Evolutionary conservation across 2,797 vertebrate species (phyloP), one percentile per base, ranked within the genome.

Genomic region (Antennarius maculatus): DNA sequence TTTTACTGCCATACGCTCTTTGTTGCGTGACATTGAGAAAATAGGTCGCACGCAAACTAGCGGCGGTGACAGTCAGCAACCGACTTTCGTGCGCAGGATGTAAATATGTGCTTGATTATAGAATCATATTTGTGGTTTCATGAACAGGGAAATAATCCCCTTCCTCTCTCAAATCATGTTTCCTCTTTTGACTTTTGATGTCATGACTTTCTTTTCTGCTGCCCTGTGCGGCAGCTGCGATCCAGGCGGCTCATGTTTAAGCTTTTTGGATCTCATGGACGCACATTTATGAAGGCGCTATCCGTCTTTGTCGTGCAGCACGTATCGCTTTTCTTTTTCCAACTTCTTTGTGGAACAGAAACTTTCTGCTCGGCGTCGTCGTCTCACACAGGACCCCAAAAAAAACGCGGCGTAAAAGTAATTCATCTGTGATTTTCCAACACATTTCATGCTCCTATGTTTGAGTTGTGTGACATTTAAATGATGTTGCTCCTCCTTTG

Each of bases 251-350:
- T 11, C 43, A 52, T 75, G 71, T 74, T 82, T 71, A 64, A 55
- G 78, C 58, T 17, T 49, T 69, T 67, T 64, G 41, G 66, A 59
- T 76, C 76, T 53, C 28, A 43, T 62, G 61, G 68, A 76, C 39
- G 49, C 28, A 51, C 61, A 31, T 39, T 53, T 37, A 39, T 42
- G 61, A 48, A 16, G 31, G 14, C 66, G 15, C 60, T 72, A 59
- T 59, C 37, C 9, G 37, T 39, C 37, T 39, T 39, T 39, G 10
- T 39, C 37, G 23, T 8, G 31, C 31, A 6, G 2, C 61, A 8
- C 28, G 18, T 59, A 23, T 59, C 47, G 53, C 15, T 3, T 51
- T n/a, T 6, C 11, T 50, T 59, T 34, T 46, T 6, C 14, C 17
- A 53, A 31, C 49, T 43, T 60, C 7, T 59, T 43, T 50, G 10